These are phyloP conservation scores for Macrocentrus cingulum DNA, from an alignment of 1,140 invertebrate species.

Conservation along the genomic window DNA sequence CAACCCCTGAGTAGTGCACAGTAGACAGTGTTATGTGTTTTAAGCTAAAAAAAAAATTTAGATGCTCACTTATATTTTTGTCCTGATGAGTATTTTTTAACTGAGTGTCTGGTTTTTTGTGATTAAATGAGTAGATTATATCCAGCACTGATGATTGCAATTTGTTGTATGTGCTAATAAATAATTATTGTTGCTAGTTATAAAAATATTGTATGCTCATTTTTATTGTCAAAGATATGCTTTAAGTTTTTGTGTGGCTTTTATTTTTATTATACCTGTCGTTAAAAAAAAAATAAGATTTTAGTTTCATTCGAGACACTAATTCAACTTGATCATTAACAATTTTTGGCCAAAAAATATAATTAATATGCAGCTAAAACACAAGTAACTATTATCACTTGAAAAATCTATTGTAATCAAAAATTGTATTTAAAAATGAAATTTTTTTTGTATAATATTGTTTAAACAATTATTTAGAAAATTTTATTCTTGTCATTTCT, in stretches of 20 bases:
- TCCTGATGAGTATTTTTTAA: slow-evolving; percentile 6
- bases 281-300: background rate
- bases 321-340: too few species aligned
- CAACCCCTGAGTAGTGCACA: slow-evolving; percentile 16
- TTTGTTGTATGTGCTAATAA: background rate
- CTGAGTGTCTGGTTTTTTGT: background rate
- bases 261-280: slow-evolving; percentile 10
- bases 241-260: background rate
- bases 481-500: too few species aligned
- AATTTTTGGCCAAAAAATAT: background rate
- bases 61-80: slow-evolving; percentile 6
- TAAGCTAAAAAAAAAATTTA: too few species aligned
- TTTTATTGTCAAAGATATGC: background rate
- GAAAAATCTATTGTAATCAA: too few species aligned
- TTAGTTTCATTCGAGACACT: background rate
- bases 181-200: background rate
- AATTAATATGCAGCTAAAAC: too few species aligned
- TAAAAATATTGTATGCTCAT: background rate
- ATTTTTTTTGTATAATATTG: too few species aligned
- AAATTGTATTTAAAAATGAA: too few species aligned
- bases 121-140: background rate
- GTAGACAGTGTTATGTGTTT: slow-evolving; percentile 15
- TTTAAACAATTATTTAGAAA: too few species aligned
- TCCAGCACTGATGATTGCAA: slow-evolving; percentile 13
- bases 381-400: too few species aligned